These are phyloP conservation scores for Himalopsyche kuldschensis DNA, from an alignment of 2,888 invertebrate species.

Conservation along the genomic window DNA sequence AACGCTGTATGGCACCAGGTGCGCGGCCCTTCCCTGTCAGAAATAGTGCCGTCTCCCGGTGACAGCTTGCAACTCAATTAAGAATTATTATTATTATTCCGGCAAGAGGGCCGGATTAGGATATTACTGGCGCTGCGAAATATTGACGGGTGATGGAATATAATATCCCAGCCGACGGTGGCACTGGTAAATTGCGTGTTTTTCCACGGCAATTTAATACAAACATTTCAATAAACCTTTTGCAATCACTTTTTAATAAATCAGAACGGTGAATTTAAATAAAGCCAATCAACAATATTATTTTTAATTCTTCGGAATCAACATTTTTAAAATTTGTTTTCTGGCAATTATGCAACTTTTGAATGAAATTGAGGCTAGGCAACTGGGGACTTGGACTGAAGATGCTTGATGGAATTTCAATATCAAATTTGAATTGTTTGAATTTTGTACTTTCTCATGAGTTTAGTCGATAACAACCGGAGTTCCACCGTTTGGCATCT, in stretches of 20 bases:
- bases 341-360: too few species aligned
- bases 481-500: too few species aligned
- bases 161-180: too few species aligned
- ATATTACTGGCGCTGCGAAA: neutral
- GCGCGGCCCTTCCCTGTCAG: neutral
- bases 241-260: neutral
- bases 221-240: neutral
- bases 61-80: neutral
- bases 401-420: too few species aligned
- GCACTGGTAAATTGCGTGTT: neutral
- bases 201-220: neutral
- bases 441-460: too few species aligned
- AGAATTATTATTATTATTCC: neutral
- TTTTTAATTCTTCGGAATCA: neutral
- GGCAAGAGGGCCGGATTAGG: neutral
- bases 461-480: too few species aligned
- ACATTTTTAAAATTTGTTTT: neutral
- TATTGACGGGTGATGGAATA: too few species aligned
- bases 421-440: too few species aligned
- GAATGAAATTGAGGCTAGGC: too few species aligned
- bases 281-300: neutral
- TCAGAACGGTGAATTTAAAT: neutral
- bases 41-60: neutral
- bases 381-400: too few species aligned
- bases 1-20: neutral